phyloP scores from a whole-genome alignment of 2,888 invertebrate genomes.

The Anodontia alba region DNA sequence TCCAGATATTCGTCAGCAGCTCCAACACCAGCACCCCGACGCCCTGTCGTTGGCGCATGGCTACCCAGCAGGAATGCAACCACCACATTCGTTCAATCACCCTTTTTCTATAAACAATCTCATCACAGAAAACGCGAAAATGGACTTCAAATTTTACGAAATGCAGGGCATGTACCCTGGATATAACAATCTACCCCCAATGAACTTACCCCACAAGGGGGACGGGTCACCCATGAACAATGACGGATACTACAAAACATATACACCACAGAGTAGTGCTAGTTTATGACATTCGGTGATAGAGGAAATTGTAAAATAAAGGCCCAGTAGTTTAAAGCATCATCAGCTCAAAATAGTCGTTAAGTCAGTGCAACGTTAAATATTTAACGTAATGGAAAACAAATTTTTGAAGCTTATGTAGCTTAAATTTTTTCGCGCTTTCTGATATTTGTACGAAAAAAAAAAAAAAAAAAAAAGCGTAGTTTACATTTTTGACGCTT shows the following conservation, averaged over 20 bases:
- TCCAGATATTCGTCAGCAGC: constrained; percentile 60
- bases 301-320: too few species aligned
- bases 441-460: too few species aligned
- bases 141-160: constrained; percentile 94
- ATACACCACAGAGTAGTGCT: constrained; percentile 76
- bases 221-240: constrained; percentile 62
- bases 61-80: constrained; percentile 80
- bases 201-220: constrained; percentile 65
- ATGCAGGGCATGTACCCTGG: constrained; percentile 78
- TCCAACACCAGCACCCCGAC: constrained; percentile 66
- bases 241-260: constrained; percentile 79
- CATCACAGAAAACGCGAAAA: constrained; percentile 92
- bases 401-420: too few species aligned
- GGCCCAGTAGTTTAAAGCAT: too few species aligned
- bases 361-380: too few species aligned
- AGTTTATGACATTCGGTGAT: constrained; percentile 69
- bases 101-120: constrained; percentile 98
- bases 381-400: too few species aligned
- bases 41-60: constrained; percentile 67
- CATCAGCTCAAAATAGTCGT: too few species aligned
- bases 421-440: too few species aligned
- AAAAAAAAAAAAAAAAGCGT: too few species aligned
- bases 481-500: too few species aligned
- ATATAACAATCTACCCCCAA: constrained; percentile 67
- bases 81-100: constrained; percentile 88